Evolutionary conservation across 1,140 invertebrate species (phyloP).

Genomic region (Ladona fulva): DNA sequence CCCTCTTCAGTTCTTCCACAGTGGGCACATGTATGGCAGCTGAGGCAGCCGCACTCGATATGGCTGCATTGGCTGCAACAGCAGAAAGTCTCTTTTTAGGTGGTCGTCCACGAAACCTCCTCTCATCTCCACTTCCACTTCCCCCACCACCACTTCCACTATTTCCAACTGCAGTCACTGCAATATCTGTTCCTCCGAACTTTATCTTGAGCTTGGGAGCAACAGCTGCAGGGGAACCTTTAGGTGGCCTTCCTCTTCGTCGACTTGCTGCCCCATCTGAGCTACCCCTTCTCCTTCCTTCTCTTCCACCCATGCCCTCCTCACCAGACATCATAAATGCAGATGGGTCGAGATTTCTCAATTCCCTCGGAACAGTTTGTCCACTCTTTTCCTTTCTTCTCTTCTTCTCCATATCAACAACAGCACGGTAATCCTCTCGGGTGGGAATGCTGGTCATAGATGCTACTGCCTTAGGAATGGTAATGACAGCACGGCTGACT

Average conservation of each 20-base stretch:
- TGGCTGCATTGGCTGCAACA: not conserved
- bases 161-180: conserved; percentile 13
- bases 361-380: conserved; percentile 39
- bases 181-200: conserved; percentile 51
- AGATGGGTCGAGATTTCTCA: conserved; percentile 39
- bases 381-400: conserved; percentile 49
- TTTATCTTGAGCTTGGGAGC: conserved; percentile 77
- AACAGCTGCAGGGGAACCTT: conserved; percentile 24
- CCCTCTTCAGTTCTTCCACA: conserved; percentile 66
- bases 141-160: conserved; percentile 37
- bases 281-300: conserved; percentile 37
- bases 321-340: conserved; percentile 34
- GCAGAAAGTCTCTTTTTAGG: conserved; percentile 63
- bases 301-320: conserved; percentile 34
- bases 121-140: conserved; percentile 24
- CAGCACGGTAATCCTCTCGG: conserved; percentile 65
- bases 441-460: conserved; percentile 77
- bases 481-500: conserved; percentile 60
- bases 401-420: conserved; percentile 57
- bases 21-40: conserved; percentile 41
- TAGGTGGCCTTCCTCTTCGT: not conserved
- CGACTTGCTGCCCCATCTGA: conserved; percentile 29
- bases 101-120: conserved; percentile 50
- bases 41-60: conserved; percentile 27
- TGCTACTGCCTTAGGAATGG: conserved; percentile 76